Conservation (phyloP, 2,888 invertebrate species). For the Busseola fusca region DNA sequence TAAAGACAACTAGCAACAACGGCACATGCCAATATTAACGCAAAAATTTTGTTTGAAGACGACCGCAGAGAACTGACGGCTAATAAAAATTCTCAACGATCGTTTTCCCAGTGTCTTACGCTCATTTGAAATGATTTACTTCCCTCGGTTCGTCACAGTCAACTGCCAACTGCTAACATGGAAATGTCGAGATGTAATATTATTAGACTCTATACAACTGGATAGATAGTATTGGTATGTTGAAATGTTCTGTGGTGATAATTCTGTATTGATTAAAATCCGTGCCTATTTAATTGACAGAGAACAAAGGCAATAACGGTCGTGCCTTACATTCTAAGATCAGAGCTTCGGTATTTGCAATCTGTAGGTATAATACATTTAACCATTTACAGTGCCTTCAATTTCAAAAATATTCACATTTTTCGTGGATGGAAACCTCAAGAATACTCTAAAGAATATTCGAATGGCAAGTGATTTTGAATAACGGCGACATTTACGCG, state of each 20-base stretch:
- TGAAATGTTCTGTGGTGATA: not conserved
- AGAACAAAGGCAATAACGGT: constrained; percentile 15
- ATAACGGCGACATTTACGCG: constrained; percentile 25
- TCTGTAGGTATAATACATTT: constrained; percentile 3
- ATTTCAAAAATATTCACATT: constrained; percentile 19
- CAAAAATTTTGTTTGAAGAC: constrained; percentile 57
- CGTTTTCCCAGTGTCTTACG: constrained; percentile 46
- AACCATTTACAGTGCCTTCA: not conserved
- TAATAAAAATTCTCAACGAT: constrained; percentile 53
- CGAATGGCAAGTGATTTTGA: constrained; percentile 35
- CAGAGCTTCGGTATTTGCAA: constrained; percentile 16
- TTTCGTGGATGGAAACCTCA: constrained; percentile 14
- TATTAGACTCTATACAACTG: constrained; percentile 10
- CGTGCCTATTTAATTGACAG: constrained; percentile 27
- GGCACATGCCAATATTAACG: constrained; percentile 65
- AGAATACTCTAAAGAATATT: constrained; percentile 43
- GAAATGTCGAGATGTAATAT: constrained; percentile 32
- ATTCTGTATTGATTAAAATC: constrained; percentile 18
- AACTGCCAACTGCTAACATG: constrained; percentile 14
- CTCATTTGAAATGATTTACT: constrained; percentile 58
- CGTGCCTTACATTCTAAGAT: constrained; percentile 10
- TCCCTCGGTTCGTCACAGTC: constrained; percentile 40
- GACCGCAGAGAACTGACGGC: constrained; percentile 39
- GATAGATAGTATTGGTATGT: not conserved
- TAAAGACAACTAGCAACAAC: constrained; percentile 82